Evolutionary conservation across 2,113 vertebrate species (phyloP).

Genomic region (Antechinus flavipes): DNA sequence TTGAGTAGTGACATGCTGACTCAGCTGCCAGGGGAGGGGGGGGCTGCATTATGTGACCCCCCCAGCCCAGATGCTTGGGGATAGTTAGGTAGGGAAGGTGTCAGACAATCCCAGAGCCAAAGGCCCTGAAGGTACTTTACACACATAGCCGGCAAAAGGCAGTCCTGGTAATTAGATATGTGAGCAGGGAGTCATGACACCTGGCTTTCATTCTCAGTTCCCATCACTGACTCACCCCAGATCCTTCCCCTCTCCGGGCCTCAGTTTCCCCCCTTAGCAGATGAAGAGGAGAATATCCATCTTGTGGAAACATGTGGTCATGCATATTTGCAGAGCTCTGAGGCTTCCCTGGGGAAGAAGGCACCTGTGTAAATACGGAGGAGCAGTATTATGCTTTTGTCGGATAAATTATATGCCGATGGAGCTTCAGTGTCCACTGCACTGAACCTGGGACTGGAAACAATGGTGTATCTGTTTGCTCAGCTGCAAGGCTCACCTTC

Average conservation of each 20-base stretch:
- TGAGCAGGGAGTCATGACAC: constrained; percentile 36
- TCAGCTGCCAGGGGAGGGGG: not conserved
- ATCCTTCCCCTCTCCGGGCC: constrained; percentile 53
- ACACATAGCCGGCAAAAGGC: constrained; percentile 59
- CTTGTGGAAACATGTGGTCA: constrained; percentile 63
- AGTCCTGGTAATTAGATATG: constrained; percentile 60
- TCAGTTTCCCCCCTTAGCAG: constrained; percentile 71
- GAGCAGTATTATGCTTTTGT: not conserved
- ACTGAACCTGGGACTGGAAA: constrained; percentile 9
- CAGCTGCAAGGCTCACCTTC: constrained; percentile 74
- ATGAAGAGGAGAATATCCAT: constrained; percentile 69
- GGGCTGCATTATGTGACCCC: not conserved
- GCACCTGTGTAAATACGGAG: constrained; percentile 77
- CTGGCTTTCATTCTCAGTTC: constrained; percentile 52
- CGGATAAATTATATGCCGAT: constrained; percentile 5
- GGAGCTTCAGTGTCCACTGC: constrained; percentile 50
- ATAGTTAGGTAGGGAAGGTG: not conserved
- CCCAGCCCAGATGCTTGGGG: not conserved
- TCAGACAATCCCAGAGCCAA: not conserved
- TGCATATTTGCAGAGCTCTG: constrained; percentile 67
- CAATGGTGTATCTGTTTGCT: constrained; percentile 75
- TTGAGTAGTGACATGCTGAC: not conserved
- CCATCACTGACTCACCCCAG: constrained; percentile 3
- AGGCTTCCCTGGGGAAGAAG: constrained; percentile 58
- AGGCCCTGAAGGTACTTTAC: constrained; percentile 38